Evolutionary conservation across 1,140 invertebrate genomes (phyloP), one percentile per base, ranked within the genome.

Genomic region (Neodiprion virginianus): DNA sequence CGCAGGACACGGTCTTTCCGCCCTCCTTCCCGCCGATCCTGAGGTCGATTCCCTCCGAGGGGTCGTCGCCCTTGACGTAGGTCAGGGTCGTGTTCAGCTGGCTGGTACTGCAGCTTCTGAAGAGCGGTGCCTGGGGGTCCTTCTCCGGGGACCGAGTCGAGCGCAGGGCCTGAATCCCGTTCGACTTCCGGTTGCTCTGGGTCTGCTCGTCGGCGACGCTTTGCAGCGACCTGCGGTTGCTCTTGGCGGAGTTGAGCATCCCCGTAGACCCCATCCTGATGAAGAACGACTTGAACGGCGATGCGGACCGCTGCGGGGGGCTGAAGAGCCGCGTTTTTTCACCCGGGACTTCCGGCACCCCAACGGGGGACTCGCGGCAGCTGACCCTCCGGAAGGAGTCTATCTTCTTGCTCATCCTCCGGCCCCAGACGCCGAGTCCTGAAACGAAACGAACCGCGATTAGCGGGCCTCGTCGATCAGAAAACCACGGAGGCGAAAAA

Each of bases 341-440:
- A 83, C 86, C 89, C 83, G 74, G 81, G 66, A 70, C 74, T 40
- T 83, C 82, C 8, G 79, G 65, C 82, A 68, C 78, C 75, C 79
- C 78, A 80, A 84, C 81, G 79, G 90, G 79, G 12, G 85, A 80
- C 74, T 92, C 91, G 79, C 93, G 93, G 72, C 90, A 88, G 74
- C 94, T 92, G 48, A 90, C 88, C 79, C 92, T 91, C 75, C 93
- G 92, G 75, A 95, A 89, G 77, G 94, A 91, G 80, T 95, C 94
- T 80, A 95, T 89, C 83, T 95, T 95, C 79, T 92, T 93, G 74
- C 94, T 93, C 93, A 95, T 94, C 71, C 92, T 90, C 72, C 93
- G 91, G 80, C 94, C 93, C 94, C 94, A 95, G 75, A 94, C 94
- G 73, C 92, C 91, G 76, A 94, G 90, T 79, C 94, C 94, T 94